phyloP scores from a whole-genome alignment of 53 echinoderm and acorn worm genomes.

The Hippasteria phrygiana region DNA sequence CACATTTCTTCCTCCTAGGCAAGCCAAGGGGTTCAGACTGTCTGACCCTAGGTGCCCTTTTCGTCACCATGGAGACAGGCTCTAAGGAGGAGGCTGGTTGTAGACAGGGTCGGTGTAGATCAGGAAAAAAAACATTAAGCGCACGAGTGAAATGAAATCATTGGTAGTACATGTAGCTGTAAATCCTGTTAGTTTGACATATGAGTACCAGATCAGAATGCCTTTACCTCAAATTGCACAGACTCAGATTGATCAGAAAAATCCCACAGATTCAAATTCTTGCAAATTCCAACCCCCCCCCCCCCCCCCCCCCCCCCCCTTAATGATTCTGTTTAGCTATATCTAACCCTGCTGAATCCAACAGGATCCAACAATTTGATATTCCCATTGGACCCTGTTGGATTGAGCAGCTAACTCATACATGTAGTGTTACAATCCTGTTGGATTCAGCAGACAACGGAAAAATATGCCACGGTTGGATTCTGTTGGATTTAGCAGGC shows the following conservation, averaged over 20 bases:
- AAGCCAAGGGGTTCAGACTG: not conserved
- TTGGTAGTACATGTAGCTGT: not conserved
- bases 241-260: not conserved
- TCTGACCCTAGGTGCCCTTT: constrained; percentile 2
- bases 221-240: not conserved
- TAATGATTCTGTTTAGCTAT: no score
- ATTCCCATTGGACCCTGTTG: no score
- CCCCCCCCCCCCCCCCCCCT: no score
- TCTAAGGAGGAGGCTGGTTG: not conserved
- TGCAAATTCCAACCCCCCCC: no score
- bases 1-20: not conserved
- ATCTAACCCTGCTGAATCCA: no score
- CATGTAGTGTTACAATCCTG: no score
- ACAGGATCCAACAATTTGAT: no score
- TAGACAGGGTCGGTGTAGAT: not conserved
- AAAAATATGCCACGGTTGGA: no score
- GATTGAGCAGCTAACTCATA: no score
- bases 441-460: no score
- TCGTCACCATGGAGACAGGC: not conserved
- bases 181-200: not conserved
- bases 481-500: no score
- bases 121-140: not conserved
- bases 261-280: not conserved
- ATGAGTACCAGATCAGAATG: not conserved
- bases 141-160: not conserved